Conservation (phyloP, 1,140 invertebrate species). For the Dufourea novaeangliae region DNA sequence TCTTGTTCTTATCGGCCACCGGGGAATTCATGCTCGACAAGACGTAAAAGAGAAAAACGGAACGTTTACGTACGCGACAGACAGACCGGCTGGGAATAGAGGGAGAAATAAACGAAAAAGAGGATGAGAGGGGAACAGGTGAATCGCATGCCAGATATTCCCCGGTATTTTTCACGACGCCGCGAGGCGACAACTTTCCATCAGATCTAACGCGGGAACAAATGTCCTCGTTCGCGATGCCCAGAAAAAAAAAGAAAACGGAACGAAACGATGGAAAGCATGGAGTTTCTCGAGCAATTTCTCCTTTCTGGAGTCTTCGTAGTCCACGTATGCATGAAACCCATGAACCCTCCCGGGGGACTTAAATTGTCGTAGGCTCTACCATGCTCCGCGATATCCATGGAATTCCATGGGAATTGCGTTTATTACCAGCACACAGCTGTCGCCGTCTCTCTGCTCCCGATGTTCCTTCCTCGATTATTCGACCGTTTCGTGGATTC, state of each 20-base stretch:
- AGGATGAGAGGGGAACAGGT: not conserved
- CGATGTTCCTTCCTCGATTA: not conserved
- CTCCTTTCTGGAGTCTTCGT: conserved; percentile 13
- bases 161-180: conserved; percentile 47
- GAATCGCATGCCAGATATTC: conserved; percentile 42
- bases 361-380: conserved; percentile 53
- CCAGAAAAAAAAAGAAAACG: not conserved
- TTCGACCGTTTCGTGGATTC: not conserved
- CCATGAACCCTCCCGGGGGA: conserved; percentile 31
- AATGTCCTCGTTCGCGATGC: conserved; percentile 53
- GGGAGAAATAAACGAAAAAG: not conserved
- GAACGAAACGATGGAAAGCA: not conserved
- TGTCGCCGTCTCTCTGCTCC: not conserved
- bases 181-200: conserved; percentile 52
- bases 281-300: not conserved
- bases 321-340: conserved; percentile 37
- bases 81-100: not conserved
- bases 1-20: conserved; percentile 7
- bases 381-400: not conserved
- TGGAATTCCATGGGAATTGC: conserved; percentile 56
- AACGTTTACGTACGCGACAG: not conserved
- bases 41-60: conserved; percentile 28
- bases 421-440: conserved; percentile 37
- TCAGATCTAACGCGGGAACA: conserved; percentile 64
- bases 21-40: conserved; percentile 41